Conservation (phyloP, 2,113 vertebrate genomes). For the Gadus chalcogrammus region DNA sequence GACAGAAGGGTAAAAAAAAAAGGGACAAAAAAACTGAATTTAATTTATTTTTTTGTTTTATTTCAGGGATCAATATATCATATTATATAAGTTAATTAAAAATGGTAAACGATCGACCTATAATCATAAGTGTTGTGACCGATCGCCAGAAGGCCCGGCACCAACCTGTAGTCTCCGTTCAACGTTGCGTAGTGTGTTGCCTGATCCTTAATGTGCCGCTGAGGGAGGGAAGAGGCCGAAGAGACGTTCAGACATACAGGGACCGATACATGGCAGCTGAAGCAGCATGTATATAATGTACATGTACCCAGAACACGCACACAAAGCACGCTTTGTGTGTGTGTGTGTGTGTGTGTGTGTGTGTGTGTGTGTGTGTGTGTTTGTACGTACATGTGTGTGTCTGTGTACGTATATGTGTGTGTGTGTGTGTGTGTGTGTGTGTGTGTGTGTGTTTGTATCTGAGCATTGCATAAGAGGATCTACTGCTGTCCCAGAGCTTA, state of each 20-base stretch:
- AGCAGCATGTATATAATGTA: too few relatives aligned
- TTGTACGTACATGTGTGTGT: slow-evolving; percentile 25
- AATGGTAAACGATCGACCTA: not conserved
- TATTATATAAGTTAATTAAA: too few relatives aligned
- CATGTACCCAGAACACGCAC: too few relatives aligned
- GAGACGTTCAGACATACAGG: too few relatives aligned
- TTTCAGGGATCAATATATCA: not conserved
- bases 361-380: slow-evolving; percentile 4
- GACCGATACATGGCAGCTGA: too few relatives aligned
- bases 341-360: not conserved
- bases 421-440: slow-evolving; percentile 28
- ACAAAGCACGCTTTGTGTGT: not conserved
- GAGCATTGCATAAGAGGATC: slow-evolving; percentile 71
- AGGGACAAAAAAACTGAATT: not conserved
- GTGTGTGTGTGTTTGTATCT: slow-evolving; percentile 41
- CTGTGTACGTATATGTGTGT: too few relatives aligned
- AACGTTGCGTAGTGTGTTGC: not conserved
- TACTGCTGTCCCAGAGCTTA: slow-evolving; percentile 69
- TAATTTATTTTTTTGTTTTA: too few relatives aligned
- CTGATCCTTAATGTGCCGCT: not conserved
- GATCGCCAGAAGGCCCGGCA: not conserved
- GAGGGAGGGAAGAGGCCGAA: too few relatives aligned
- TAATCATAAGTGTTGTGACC: not conserved
- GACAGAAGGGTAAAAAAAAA: too few relatives aligned
- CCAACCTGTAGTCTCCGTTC: not conserved